phyloP scores from a whole-genome alignment of 2,888 invertebrate species.

The Coenonympha glycerion region DNA sequence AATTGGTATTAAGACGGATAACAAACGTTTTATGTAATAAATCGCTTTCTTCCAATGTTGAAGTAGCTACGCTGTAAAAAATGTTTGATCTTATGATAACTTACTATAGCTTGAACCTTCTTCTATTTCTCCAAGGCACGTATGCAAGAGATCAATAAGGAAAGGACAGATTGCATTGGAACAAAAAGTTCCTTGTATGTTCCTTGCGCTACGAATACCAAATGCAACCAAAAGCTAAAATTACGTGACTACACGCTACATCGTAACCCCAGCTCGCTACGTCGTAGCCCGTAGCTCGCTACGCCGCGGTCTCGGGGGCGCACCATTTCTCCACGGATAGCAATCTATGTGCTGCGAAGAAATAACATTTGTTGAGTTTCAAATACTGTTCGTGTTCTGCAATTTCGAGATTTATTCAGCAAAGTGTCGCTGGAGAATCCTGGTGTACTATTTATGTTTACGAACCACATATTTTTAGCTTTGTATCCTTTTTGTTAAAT shows the following conservation, averaged over 20 bases:
- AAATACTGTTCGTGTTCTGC: constrained; percentile 18
- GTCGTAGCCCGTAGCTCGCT: constrained; percentile 19
- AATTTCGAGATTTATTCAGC: constrained; percentile 13
- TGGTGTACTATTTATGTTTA: not conserved
- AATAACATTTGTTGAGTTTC: constrained; percentile 25
- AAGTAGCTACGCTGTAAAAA: no score
- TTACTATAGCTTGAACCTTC: no score
- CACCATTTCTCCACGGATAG: constrained; percentile 17
- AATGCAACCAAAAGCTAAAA: constrained; percentile 2
- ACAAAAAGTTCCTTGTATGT: not conserved
- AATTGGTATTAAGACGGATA: no score
- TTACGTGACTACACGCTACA: constrained; percentile 14
- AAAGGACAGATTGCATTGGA: no score
- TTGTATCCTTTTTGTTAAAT: no score
- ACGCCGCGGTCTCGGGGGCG: constrained; percentile 16
- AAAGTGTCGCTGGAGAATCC: not conserved
- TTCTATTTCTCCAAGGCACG: no score
- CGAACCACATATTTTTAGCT: no score
- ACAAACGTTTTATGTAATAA: no score
- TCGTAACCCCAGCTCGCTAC: constrained; percentile 16
- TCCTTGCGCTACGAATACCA: not conserved
- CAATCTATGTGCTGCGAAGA: constrained; percentile 21
- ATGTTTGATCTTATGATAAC: no score
- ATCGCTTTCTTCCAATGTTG: no score
- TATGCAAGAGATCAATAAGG: no score